A percentile compares a stretch with the other conserved stretches of the same genome.
These are phyloP conservation scores for Macrocentrus cingulum DNA, from an alignment of 1,140 invertebrate genomes.

Conservation along the genomic window DNA sequence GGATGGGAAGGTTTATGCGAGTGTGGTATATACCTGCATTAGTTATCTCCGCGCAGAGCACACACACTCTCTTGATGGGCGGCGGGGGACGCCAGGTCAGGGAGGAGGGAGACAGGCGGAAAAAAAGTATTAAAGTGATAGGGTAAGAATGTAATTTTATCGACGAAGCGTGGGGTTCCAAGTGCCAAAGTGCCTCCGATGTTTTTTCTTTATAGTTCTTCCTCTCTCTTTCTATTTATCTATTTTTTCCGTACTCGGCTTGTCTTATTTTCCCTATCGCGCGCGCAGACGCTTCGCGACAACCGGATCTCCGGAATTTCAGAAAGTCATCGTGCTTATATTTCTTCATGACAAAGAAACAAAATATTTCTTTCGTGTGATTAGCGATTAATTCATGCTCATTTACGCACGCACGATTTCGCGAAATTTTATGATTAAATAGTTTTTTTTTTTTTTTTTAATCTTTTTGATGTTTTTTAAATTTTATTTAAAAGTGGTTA, in stretches of 20 bases:
- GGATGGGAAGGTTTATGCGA: conserved; percentile 1
- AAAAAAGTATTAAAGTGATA: conserved; percentile 13
- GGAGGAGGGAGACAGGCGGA: not conserved
- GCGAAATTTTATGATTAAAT: no score
- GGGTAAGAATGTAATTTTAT: conserved; percentile 24
- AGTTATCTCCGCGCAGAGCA: no score
- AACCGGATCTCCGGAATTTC: conserved; percentile 8
- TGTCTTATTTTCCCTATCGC: conserved; percentile 17
- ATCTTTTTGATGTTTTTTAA: no score
- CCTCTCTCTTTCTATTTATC: conserved; percentile 9
- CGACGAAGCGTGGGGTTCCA: conserved; percentile 22
- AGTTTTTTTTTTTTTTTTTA: no score
- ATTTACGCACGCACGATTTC: no score
- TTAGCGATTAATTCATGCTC: no score
- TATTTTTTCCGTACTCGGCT: not conserved
- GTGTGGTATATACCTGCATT: conserved; percentile 7
- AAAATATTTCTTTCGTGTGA: no score
- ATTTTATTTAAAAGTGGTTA: no score
- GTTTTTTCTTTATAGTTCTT: conserved; percentile 6
- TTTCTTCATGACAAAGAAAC: no score
- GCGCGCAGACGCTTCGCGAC: conserved; percentile 10
- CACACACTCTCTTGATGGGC: not conserved
- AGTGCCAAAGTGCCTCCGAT: conserved; percentile 8
- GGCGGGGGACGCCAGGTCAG: no score
- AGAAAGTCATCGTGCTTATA: not conserved